Base-by-base conservation (phyloP, 2,113 vertebrate species). In the Sterrhoptilus dennistouni region DNA sequence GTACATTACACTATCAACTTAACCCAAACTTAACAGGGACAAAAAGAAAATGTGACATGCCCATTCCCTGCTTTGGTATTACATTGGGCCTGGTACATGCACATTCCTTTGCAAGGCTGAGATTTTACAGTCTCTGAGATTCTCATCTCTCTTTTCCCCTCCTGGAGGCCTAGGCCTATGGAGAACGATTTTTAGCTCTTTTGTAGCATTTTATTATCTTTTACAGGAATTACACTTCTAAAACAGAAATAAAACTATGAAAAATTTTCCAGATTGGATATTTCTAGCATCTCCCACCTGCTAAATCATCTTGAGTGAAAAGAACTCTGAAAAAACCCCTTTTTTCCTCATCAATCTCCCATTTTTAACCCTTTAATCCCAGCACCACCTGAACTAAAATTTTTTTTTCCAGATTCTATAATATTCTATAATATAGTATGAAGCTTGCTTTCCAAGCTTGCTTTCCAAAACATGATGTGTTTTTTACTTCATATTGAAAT, bases 31-130 rank as follows among this genome's bases (percentile, higher is more conserved):
- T 18, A 56, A 16, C 8, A 65, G 29, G 19, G 28, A 12, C 23
- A 40, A n/a, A 56, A 47, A 56, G 24, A 45, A 20, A 12, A 13
- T 0, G 2, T 23, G 18, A 23, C 22, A 50, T 36, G 4, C 18
- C 21, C 8, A 10, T 36, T 44, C 6, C 8, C 17, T 86, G 6
- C 36, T 87, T 50, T 52, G 63, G 19, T 27, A 9, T 27, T 22
- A 31, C 36, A 33, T 22, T 0, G 0, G 21, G 27, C 14, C 53
- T 36, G 27, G 36, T 7, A 8, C 17, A 12, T 5, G 33, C 11
- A 12, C 22, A 15, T 52, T 52, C 13, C 4, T 52, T 22, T 9
- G 1, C 36, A 52, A 59, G 13, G 31, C 31, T 59, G 31, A 36
- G 33, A 52, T 68, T 59, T 59, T 36, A 13, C 11, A 59, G 7